Evolutionary conservation across 2,797 vertebrate genomes (phyloP).

Genomic region (Rhinogobio ventralis): DNA sequence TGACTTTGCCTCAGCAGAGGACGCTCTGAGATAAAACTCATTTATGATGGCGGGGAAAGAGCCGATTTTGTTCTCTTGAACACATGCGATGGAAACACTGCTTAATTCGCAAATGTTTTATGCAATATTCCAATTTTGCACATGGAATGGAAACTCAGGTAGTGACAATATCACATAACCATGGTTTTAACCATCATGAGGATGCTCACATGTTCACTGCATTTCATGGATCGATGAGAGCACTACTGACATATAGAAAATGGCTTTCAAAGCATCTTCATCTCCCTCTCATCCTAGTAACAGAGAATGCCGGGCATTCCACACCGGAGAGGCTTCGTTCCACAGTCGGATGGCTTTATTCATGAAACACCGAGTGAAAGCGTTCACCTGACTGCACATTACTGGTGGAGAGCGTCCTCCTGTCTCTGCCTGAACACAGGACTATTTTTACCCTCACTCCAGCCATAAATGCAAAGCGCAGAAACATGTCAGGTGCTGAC

Average conservation of each 20-base stretch:
- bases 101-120: not conserved
- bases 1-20: too few relatives aligned
- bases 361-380: constrained; percentile 47
- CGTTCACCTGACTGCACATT: constrained; percentile 53
- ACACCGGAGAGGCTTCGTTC: constrained; percentile 15
- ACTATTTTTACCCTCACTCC: constrained; percentile 41
- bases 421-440: constrained; percentile 18
- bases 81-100: not conserved
- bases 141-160: not conserved
- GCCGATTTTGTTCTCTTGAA: not conserved
- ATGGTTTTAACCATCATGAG: not conserved
- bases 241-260: not conserved
- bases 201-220: not conserved
- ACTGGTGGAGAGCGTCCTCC: constrained; percentile 26
- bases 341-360: constrained; percentile 53
- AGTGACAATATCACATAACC: not conserved
- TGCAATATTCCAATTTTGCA: not conserved
- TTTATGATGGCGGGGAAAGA: too few relatives aligned
- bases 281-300: constrained; percentile 3
- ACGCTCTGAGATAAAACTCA: too few relatives aligned
- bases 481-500: not conserved
- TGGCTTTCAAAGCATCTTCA: not conserved
- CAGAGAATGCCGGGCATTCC: constrained; percentile 11
- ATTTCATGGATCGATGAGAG: not conserved
- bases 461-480: constrained; percentile 31